Base-by-base conservation (phyloP, 2,797 vertebrate species). In the Pangasius macronema region DNA sequence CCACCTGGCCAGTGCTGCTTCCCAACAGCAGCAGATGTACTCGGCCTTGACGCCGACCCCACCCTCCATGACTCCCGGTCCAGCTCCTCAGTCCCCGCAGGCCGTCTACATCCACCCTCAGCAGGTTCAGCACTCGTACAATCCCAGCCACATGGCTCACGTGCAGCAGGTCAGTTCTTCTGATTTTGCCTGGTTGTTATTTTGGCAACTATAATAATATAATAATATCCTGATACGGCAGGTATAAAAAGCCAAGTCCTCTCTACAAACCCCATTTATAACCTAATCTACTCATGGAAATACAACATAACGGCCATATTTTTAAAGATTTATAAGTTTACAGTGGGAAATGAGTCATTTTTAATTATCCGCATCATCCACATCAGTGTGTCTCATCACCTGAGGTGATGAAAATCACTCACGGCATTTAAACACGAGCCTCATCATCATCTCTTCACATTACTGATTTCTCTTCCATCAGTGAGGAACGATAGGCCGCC, bases 21-120 rank as follows among this genome's bases (percentile, higher is more conserved):
- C 97, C 1, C 97, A 95, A n/a, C 98, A 99, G 95, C 98, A 99
- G 95, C 97, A 98, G 88, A 97, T 99, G 94, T 99, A 99, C 94
- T 97, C 98, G 0, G 96, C 98, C 72, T 95, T 99, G 89, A 97
- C 99, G 11, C 97, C 96, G 39, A 99, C 98, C 82, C 98, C 98
- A 2, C 99, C 99, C 87, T 97, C 98, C 92, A 99, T 99, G 97
- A 98, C 97, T 88, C 98, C 98, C 3, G 98, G 98, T 88, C 98
- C 99, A 90, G 99, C 97, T 88, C 97, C 99, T 83, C 99, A 99
- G 95, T 98, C 98, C 86, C 98, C 99, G 84, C 99, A 99, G 95
- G 97, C 99, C 0, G 97, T 99, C 90, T 98, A 99, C 89, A 97
- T 99, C 93, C 98, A 99, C 93, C 97, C 98, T 63, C 97, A 97